phyloP scores from a whole-genome alignment of 2,888 invertebrate genomes.

The Rhyacophila evoluta region DNA sequence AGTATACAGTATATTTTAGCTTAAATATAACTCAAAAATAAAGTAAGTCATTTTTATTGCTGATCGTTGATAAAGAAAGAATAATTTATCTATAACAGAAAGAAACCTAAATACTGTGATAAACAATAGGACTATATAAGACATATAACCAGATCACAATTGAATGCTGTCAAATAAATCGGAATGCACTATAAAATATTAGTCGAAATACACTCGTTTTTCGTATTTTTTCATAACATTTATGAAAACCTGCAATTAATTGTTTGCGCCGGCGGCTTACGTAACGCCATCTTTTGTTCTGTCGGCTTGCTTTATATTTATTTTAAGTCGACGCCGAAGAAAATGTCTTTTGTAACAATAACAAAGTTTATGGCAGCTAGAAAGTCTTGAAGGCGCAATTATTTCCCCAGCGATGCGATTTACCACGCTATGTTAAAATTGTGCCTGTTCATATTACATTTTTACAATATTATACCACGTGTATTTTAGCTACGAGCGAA shows the following conservation, averaged over 20 bases:
- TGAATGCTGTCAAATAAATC: too few relatives aligned
- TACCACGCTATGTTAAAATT: not conserved
- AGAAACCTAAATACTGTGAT: too few relatives aligned
- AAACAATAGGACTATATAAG: too few relatives aligned
- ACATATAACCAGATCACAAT: too few relatives aligned
- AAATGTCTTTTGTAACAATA: slow-evolving; percentile 1
- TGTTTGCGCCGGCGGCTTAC: not conserved
- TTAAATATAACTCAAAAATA: too few relatives aligned
- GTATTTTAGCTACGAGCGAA: not conserved
- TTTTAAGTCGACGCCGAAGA: not conserved
- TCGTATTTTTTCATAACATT: not conserved
- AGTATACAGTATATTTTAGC: too few relatives aligned
- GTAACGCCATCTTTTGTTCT: slow-evolving; percentile 13
- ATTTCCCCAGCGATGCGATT: not conserved
- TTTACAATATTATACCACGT: slow-evolving; percentile 1
- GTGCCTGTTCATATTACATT: not conserved
- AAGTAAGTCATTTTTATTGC: too few relatives aligned
- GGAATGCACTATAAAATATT: too few relatives aligned
- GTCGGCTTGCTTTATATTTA: not conserved
- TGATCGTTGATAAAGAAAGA: too few relatives aligned
- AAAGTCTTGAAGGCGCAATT: not conserved
- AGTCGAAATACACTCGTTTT: not conserved
- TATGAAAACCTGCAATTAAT: not conserved
- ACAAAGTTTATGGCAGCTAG: not conserved
- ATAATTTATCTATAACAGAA: too few relatives aligned